Conservation (phyloP, 2,797 vertebrate species). For the Alectoris magna region DNA sequence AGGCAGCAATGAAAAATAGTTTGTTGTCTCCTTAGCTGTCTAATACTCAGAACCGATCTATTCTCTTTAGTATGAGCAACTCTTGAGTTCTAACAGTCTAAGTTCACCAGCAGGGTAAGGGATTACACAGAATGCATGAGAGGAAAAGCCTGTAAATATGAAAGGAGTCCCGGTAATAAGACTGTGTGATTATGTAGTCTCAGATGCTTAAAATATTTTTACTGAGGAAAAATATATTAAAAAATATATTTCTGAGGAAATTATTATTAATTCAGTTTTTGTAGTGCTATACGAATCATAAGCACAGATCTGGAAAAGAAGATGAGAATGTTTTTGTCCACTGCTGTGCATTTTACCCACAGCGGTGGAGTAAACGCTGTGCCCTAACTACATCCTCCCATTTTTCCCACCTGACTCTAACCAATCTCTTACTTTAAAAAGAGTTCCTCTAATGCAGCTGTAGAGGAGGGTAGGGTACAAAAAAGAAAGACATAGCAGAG, state of each 20-base stretch:
- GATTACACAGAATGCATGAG: neutral
- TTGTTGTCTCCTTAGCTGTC: neutral
- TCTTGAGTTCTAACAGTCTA: neutral
- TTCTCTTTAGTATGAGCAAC: neutral
- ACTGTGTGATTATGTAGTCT: neutral
- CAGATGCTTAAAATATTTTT: neutral
- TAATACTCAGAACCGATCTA: neutral
- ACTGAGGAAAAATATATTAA: no score
- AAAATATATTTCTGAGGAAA: neutral
- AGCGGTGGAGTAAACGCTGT: neutral
- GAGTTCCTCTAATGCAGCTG: neutral
- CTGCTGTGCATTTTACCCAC: neutral
- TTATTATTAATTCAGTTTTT: neutral
- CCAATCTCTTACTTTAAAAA: neutral
- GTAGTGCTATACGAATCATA: neutral
- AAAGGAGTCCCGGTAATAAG: neutral
- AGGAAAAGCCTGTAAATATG: neutral
- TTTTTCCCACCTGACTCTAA: neutral
- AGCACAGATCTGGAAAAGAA: neutral
- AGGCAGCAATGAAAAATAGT: neutral
- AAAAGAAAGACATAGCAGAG: neutral
- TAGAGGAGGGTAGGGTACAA: neutral
- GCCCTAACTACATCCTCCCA: neutral
- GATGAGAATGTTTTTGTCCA: neutral
- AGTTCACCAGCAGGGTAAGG: neutral